Base-by-base conservation (phyloP, 2,797 vertebrate species). In the Anas capensis region DNA sequence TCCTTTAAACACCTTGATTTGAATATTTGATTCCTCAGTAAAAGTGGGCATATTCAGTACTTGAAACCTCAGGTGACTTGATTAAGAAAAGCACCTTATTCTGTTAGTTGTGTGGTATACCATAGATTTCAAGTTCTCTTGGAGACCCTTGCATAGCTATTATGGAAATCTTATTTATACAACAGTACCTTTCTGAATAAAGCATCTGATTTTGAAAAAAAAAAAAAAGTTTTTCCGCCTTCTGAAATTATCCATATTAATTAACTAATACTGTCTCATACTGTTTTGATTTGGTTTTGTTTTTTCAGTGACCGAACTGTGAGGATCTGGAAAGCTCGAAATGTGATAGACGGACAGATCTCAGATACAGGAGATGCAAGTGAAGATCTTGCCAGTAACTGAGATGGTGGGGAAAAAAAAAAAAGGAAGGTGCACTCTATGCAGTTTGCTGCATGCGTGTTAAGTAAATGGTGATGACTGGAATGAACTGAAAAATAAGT, bases 271-370 rank as follows among this genome's bases (percentile, higher is more conserved):
- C 11, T 29, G 44, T 62, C 20, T 94, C 57, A 93, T 12, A 8
- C 11, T 27, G 36, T 62, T 90, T 77, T 82, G 51, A 66, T 80
- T 84, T 76, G 79, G 42, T 87, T 84, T 64, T 94, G 33, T 71
- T 96, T 94, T 94, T 69, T 40, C 96, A 99, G 99, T 95, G 99
- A 99, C 95, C 98, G 98, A 57, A 99, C 99, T 18, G 99, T 99
- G 96, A 99, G 98, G 97, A 99, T 99, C 94, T 99, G 99, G 99
- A 99, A 99, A 95, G 97, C 98, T 91, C 98, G 98, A 83, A 98
- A 98, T 70, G 95, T 98, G 71, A 97, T 98, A 78, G 99, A 99
- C 3, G 98, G 98, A 51, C 98, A 98, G 58, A 91, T 97, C 42
- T 98, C 97, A 23, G 98, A 98, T 75, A 38, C 94, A 48, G 98